Base-by-base conservation (phyloP, 2,113 vertebrate genomes). In the Pomatostomus ruficeps region DNA sequence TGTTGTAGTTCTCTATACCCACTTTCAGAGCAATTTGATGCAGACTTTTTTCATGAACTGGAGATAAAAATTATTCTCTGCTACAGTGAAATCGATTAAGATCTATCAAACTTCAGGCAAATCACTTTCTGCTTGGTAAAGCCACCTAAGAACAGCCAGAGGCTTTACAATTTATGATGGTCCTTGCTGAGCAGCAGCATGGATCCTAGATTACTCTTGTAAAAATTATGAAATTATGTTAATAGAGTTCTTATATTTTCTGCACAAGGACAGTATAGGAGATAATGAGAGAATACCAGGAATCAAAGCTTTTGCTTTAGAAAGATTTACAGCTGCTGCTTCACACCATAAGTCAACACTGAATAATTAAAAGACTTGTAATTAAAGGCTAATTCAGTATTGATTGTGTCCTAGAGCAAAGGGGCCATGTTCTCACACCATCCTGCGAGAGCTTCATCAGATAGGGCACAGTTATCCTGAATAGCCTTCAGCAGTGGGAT, bases 291-390 rank as follows among this genome's bases (percentile, higher is more conserved):
- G 33, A 82, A 91, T 58, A 81, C 19, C 55, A 78, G 63, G 79
- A 95, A 91, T 76, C 46, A 91, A 95, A 92, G 73, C 55, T 85
- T 88, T 88, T 87, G 36, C 91, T 93, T 71, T 46, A 55, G 70
- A 45, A 71, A 95, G 93, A 97, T 95, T 94, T 95, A 95, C 91
- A 84, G 91, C 96, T 77, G 48, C 79, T 87, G 94, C 95, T 95
- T 76, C 80, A 82, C 96, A 96, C 97, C 67, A 83, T 97, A 97
- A 97, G 93, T 94, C 93, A 93, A 97, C 93, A 92, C 95, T 98
- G 96, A 98, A 98, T 98, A 98, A 98, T 98, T 98, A 97, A 98
- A 98, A 98, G 86, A 66, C 96, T 95, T 95, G 87, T 97, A 97
- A 98, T 98, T 98, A 98, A 97, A 96, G 94, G 85, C 97, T 98